phyloP scores from a whole-genome alignment of 1,140 invertebrate genomes.

The Drosophila ogumai region DNA sequence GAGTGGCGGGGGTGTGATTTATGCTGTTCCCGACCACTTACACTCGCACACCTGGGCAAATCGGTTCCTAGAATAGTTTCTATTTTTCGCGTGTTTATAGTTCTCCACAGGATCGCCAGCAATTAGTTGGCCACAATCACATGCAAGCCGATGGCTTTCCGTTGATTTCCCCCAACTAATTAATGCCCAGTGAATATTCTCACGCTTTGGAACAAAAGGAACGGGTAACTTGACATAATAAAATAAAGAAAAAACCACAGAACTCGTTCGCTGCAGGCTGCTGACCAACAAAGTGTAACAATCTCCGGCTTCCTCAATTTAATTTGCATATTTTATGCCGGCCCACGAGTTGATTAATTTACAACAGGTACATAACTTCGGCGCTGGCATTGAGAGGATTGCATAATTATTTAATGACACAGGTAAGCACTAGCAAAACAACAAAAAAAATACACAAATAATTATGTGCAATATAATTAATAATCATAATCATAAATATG shows the following conservation, averaged over 20 bases:
- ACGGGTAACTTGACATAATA: background rate
- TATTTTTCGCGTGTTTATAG: slow-evolving; percentile 56
- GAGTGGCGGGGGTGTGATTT: slow-evolving; percentile 52
- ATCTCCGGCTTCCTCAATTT: slow-evolving; percentile 67
- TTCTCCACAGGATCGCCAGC: slow-evolving; percentile 53
- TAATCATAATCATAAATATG: too few species aligned
- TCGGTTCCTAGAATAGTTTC: slow-evolving; percentile 16
- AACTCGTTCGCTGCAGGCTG: slow-evolving; percentile 50
- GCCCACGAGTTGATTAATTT: slow-evolving; percentile 65
- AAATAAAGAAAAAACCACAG: slow-evolving; percentile 1
- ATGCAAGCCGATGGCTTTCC: slow-evolving; percentile 59
- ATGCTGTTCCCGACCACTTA: slow-evolving; percentile 51
- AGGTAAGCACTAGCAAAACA: background rate
- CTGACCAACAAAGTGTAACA: slow-evolving; percentile 61
- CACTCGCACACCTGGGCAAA: slow-evolving; percentile 24
- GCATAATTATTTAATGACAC: slow-evolving; percentile 54
- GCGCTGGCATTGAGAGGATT: slow-evolving; percentile 40
- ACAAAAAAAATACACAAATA: background rate
- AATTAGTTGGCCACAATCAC: slow-evolving; percentile 68
- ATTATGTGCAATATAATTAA: slow-evolving; percentile 3
- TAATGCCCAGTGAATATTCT: slow-evolving; percentile 80
- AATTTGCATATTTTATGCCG: slow-evolving; percentile 69
- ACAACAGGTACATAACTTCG: slow-evolving; percentile 11
- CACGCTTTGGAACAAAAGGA: slow-evolving; percentile 56
- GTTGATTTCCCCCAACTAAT: slow-evolving; percentile 70